Percentiles rank a stretch among this genome's conserved stretches.
Evolutionary conservation across 2,797 vertebrate genomes (phyloP).

Genomic region (Taenioides sp.): DNA sequence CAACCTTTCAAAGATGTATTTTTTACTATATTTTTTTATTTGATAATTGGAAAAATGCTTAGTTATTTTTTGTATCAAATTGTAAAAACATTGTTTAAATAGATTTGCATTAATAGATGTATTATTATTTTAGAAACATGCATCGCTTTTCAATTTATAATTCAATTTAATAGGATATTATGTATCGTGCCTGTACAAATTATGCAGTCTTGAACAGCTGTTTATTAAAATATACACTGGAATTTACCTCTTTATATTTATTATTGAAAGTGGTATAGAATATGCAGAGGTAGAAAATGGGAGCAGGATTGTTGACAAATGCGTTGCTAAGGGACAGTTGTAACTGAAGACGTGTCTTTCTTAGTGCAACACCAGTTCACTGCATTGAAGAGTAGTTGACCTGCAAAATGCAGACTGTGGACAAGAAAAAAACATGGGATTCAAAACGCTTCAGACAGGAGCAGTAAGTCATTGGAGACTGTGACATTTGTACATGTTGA

Average conservation of each 20-base stretch:
- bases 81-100: background rate
- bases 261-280: background rate
- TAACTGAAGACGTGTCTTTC: slow-evolving; percentile 53
- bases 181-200: background rate
- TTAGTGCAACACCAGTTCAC: slow-evolving; percentile 22
- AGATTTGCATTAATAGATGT: background rate
- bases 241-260: background rate
- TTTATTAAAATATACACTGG: slow-evolving; percentile 1
- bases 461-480: slow-evolving; percentile 40
- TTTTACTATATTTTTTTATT: background rate
- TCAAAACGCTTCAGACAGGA: slow-evolving; percentile 48
- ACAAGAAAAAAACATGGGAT: slow-evolving; percentile 41
- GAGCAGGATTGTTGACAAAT: slow-evolving; percentile 31
- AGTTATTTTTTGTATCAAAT: background rate
- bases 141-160: background rate
- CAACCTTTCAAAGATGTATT: background rate
- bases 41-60: background rate
- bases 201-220: background rate
- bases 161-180: background rate
- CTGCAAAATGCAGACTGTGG: slow-evolving; percentile 46
- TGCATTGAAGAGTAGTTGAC: slow-evolving; percentile 10
- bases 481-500: background rate
- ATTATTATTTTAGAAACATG: background rate
- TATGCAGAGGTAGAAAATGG: background rate
- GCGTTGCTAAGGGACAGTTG: slow-evolving; percentile 60